phyloP scores from a whole-genome alignment of 1,140 invertebrate genomes.

The Drosophila ohnishii region DNA sequence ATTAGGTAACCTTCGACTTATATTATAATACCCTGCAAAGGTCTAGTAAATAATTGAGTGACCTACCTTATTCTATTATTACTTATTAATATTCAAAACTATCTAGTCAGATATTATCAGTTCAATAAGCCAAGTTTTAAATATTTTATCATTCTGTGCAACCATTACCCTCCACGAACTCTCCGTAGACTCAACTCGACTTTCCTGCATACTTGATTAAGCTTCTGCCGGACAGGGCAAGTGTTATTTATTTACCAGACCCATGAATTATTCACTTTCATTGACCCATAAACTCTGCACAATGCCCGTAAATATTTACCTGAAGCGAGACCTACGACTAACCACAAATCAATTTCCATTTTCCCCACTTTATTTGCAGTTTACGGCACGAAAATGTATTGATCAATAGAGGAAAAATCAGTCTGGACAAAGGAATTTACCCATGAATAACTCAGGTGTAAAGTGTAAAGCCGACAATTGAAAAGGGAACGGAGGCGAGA shows the following conservation, averaged over 20 bases:
- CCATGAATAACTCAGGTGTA: constrained; percentile 54
- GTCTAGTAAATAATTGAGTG: not conserved
- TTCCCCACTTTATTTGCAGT: constrained; percentile 32
- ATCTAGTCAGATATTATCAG: not conserved
- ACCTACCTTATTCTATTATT: too few species aligned
- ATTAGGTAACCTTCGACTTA: too few species aligned
- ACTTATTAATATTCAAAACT: not conserved
- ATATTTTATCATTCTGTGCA: constrained; percentile 4
- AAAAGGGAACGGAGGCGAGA: not conserved
- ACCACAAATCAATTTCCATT: constrained; percentile 46
- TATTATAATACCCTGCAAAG: too few species aligned
- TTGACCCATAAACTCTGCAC: constrained; percentile 40
- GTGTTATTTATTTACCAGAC: constrained; percentile 24
- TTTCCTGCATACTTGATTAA: constrained; percentile 27
- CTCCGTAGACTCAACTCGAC: not conserved
- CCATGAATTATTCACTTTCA: constrained; percentile 42
- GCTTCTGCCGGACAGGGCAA: not conserved
- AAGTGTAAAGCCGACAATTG: constrained; percentile 57
- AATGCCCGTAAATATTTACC: constrained; percentile 40
- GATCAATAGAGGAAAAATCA: constrained; percentile 10
- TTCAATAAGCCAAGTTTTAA: not conserved
- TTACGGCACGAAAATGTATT: constrained; percentile 39
- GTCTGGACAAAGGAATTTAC: constrained; percentile 26
- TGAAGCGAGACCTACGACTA: constrained; percentile 23
- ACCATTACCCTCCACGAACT: not conserved